Evolutionary conservation across 2,113 vertebrate species (phyloP).

Genomic region (Erinaceus europaeus): DNA sequence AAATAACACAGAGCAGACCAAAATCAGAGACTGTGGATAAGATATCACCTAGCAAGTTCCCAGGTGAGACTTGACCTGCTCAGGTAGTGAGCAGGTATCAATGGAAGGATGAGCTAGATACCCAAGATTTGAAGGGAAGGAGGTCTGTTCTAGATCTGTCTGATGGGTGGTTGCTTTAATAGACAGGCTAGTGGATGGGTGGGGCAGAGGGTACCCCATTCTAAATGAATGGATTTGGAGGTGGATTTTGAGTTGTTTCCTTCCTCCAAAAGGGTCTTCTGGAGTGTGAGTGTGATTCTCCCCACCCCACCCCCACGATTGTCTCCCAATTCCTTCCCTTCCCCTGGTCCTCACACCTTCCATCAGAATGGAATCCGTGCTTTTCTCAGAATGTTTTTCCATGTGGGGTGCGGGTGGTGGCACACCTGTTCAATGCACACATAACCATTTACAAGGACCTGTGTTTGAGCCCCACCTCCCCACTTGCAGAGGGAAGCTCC

Average conservation of each 20-base stretch:
- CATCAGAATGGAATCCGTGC: not conserved
- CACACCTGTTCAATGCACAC: too few species aligned
- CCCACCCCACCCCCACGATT: too few species aligned
- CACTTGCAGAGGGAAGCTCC: too few species aligned
- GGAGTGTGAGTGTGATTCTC: too few species aligned
- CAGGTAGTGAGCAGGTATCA: not conserved
- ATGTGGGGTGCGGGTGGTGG: too few species aligned
- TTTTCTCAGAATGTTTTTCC: slow-evolving; percentile 26
- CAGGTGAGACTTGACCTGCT: slow-evolving; percentile 74
- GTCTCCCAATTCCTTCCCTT: not conserved
- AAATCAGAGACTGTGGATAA: slow-evolving; percentile 66
- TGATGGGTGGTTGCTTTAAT: not conserved
- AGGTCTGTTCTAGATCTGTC: not conserved
- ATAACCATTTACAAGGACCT: too few species aligned
- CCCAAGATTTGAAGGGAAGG: not conserved
- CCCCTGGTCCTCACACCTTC: not conserved
- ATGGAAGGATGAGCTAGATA: not conserved
- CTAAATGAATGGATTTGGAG: not conserved
- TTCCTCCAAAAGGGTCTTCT: not conserved
- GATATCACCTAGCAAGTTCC: slow-evolving; percentile 52
- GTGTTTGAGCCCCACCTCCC: too few species aligned
- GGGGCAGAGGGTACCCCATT: not conserved
- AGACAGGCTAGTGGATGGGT: not conserved
- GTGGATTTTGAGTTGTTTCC: not conserved
- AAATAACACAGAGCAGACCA: slow-evolving; percentile 63